These are phyloP conservation scores for Leptopilina drosophilae DNA, from an alignment of 2,888 invertebrate genomes.

Conservation along the genomic window DNA sequence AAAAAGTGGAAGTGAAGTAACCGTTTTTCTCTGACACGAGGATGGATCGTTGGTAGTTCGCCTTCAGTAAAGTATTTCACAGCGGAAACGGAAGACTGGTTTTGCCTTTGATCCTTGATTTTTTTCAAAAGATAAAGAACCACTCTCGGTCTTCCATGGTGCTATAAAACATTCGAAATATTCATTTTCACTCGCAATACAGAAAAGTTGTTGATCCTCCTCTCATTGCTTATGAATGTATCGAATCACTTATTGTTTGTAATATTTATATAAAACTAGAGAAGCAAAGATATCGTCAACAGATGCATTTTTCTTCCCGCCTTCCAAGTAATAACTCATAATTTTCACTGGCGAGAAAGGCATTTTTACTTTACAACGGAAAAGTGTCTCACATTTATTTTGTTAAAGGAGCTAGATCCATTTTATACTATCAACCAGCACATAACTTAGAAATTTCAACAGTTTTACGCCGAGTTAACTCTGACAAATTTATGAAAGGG, in stretches of 20 bases:
- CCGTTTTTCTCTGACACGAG: slow-evolving; percentile 28
- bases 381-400: slow-evolving; percentile 11
- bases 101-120: slow-evolving; percentile 20
- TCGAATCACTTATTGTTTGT: too few relatives aligned
- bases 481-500: background rate
- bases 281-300: background rate
- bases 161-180: slow-evolving; percentile 10
- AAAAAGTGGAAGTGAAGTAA: slow-evolving; percentile 29
- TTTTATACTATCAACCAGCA: slow-evolving; percentile 8
- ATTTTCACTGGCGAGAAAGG: background rate
- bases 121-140: slow-evolving; percentile 37
- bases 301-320: background rate
- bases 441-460: slow-evolving; percentile 7
- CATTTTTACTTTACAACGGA: slow-evolving; percentile 1
- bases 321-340: background rate
- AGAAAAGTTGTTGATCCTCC: background rate
- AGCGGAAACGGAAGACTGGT: slow-evolving; percentile 24
- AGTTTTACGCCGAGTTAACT: background rate
- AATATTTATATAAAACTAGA: background rate
- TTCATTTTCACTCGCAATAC: slow-evolving; percentile 10
- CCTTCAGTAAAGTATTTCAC: slow-evolving; percentile 16
- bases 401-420: slow-evolving; percentile 9
- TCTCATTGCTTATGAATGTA: too few relatives aligned
- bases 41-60: slow-evolving; percentile 5
- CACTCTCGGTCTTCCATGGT: slow-evolving; percentile 7